A percentile compares a stretch with the other conserved stretches of the same genome.
Conservation (phyloP, 2,113 vertebrate genomes). For the Eudorcas thomsonii region DNA sequence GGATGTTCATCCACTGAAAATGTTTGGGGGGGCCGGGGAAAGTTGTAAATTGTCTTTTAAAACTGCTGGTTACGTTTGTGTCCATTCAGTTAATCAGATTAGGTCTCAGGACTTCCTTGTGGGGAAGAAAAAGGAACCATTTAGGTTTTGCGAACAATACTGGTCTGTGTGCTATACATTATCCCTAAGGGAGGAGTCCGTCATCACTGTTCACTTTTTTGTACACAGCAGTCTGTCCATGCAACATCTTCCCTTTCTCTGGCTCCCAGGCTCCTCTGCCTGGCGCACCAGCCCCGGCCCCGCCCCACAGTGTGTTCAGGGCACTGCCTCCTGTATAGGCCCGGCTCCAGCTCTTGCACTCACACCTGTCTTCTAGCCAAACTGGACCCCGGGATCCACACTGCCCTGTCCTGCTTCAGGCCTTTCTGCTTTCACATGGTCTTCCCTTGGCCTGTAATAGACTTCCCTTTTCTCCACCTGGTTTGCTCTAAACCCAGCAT, state of each 20-base stretch:
- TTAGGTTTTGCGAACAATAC: background rate
- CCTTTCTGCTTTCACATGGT: background rate
- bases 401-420: background rate
- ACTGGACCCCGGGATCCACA: fast-evolving
- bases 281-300: background rate
- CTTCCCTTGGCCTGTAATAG: fast-evolving
- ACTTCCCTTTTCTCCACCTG: background rate
- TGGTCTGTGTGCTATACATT: background rate
- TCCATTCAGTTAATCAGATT: background rate
- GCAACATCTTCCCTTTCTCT: background rate
- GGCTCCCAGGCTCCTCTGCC: background rate
- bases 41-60: background rate
- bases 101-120: background rate
- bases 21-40: background rate
- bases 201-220: background rate
- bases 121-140: background rate
- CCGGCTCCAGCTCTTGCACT: fast-evolving
- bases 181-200: fast-evolving
- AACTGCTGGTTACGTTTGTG: background rate
- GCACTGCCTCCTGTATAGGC: background rate
- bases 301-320: background rate
- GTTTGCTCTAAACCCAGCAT: too few species aligned
- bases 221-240: background rate
- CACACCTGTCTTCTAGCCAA: too few species aligned
- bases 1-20: background rate